These are phyloP conservation scores for Diorhabda elongata DNA, from an alignment of 1,140 invertebrate genomes.

Conservation along the genomic window DNA sequence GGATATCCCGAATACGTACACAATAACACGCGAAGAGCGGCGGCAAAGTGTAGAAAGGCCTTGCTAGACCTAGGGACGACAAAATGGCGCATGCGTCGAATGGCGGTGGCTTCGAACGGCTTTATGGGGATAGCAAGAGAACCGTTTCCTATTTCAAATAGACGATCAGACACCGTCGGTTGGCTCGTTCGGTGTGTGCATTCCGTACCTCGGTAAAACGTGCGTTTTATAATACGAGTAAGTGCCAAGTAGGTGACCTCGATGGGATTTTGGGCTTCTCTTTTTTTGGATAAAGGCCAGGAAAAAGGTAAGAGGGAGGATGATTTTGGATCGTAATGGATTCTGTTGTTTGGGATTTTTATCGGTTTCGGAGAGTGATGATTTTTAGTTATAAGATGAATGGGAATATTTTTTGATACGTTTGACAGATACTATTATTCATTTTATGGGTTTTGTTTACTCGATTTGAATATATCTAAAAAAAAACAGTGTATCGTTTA, in stretches of 20 bases:
- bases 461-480: no score
- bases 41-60: slow-evolving; percentile 7
- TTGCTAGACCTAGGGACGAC: slow-evolving; percentile 11
- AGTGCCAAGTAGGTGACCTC: slow-evolving; percentile 15
- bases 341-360: slow-evolving; percentile 7
- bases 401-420: no score
- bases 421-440: no score
- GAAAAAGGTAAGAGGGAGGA: slow-evolving; percentile 7
- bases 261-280: slow-evolving; percentile 6
- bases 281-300: slow-evolving; percentile 11
- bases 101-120: slow-evolving; percentile 3
- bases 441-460: no score
- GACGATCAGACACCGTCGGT: not conserved
- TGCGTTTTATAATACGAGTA: not conserved
- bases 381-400: not conserved
- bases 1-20: not conserved
- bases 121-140: not conserved
- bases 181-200: not conserved
- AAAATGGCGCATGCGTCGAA: not conserved
- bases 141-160: slow-evolving; percentile 1
- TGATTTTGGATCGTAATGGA: not conserved
- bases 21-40: not conserved
- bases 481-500: no score
- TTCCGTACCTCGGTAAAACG: not conserved
- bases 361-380: not conserved